Base-by-base conservation (phyloP, 92 coral and sea anemone species). In the Zoanthus solanderi region DNA sequence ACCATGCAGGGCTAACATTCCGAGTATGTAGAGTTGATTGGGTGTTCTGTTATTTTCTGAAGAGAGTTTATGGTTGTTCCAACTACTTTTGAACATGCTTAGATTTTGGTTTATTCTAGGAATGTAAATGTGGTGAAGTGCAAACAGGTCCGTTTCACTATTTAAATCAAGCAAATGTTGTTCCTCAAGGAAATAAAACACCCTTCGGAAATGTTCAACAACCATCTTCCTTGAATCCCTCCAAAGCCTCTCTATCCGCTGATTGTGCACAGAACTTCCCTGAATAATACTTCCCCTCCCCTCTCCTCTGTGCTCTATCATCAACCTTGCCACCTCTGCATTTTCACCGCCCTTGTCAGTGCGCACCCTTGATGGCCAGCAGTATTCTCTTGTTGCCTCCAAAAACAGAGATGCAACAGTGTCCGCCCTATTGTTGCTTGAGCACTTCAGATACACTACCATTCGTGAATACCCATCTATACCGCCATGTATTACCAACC, bases 261-360 rank as follows among this genome's bases (percentile, higher is more conserved):
- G 94, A 77, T 92, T 92, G 75, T 92, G 92, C 7, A 92, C 94
- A 17, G 94, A 89, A 53, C 92, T 89, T 8, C 88, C 92, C 61
- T 76, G 88, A 28, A 89, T 60, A 12, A 89, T 68, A 34, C 88
- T 84, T 17, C 86, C 84, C 58, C 88, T 69, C 14, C 93, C 90
- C 50, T 86, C 93, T 37, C 90, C 90, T 16, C 87, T 56, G n/a
- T 72, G 87, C 34, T 86, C 71, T 60, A 90, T 2, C 90, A 90
- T 86, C 47, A 86, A 18, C 10, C 85, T 44, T 37, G 45, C 69
- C 0, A 90, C 92, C 37, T 69, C 86, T 5, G 46, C 75, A 29
- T 90, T 90, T 69, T 90, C 93, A 34, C 78, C 90, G 8, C 93
- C 93, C 58, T 90, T 90, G 87, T 90, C 90, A 2, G 90, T 86